phyloP scores from a whole-genome alignment of 2,888 invertebrate genomes.

The Halictus ligatus region DNA sequence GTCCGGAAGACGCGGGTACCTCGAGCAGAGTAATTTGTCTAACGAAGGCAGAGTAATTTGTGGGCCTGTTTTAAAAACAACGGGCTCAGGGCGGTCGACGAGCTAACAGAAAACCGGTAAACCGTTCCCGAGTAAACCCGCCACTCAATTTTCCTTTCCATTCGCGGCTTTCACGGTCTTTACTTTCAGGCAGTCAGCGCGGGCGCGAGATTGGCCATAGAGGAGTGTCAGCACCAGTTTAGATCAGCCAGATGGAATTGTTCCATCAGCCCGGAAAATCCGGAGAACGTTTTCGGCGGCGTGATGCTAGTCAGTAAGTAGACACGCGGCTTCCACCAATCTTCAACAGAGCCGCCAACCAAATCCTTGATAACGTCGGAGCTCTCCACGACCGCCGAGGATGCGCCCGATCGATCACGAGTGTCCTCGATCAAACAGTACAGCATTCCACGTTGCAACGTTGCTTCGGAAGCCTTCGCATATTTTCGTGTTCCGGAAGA shows the following conservation, averaged over 20 bases:
- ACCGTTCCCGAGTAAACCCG: background rate
- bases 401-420: background rate
- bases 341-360: background rate
- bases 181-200: slow-evolving; percentile 90
- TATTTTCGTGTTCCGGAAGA: background rate
- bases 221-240: slow-evolving; percentile 96
- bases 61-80: background rate
- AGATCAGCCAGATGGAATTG: slow-evolving; percentile 95
- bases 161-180: slow-evolving; percentile 67
- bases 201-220: slow-evolving; percentile 93
- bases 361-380: slow-evolving; percentile 4
- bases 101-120: slow-evolving; percentile 7
- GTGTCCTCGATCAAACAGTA: background rate
- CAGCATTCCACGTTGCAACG: background rate
- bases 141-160: slow-evolving; percentile 27
- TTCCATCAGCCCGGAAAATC: slow-evolving; percentile 89
- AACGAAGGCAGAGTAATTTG: background rate
- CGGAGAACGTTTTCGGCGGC: slow-evolving; percentile 93
- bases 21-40: background rate
- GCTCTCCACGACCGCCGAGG: background rate
- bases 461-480: background rate
- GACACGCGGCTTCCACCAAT: slow-evolving; percentile 26
- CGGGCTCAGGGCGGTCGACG: background rate
- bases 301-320: slow-evolving; percentile 93
- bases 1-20: background rate